phyloP scores from a whole-genome alignment of 1,140 invertebrate species.

The Caenorhabditis inopinata region DNA sequence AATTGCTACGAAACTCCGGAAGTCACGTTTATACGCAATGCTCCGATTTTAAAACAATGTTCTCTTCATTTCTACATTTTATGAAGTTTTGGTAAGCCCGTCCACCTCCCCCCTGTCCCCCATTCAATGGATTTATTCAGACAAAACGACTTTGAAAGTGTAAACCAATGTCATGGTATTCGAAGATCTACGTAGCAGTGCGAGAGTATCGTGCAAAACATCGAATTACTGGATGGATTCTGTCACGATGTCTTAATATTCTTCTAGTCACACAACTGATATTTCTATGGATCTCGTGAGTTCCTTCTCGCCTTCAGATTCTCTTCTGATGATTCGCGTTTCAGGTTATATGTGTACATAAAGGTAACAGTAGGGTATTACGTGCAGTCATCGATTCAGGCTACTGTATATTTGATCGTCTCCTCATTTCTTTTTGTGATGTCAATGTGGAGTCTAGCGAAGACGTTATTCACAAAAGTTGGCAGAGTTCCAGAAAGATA shows the following conservation, averaged over 20 bases:
- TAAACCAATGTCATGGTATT: conserved; percentile 53
- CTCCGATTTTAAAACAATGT: too few relatives aligned
- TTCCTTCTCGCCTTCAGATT: too few relatives aligned
- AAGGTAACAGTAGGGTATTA: conserved; percentile 37
- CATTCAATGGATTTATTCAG: background rate
- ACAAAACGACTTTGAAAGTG: conserved; percentile 6
- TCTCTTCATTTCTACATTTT: background rate
- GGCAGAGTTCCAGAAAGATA: conserved; percentile 45
- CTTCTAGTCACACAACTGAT: conserved; percentile 47
- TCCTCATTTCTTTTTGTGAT: conserved; percentile 43
- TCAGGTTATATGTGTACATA: conserved; percentile 52
- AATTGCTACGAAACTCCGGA: too few relatives aligned
- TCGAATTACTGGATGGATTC: conserved; percentile 42
- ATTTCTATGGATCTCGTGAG: background rate
- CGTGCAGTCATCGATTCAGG: conserved; percentile 41
- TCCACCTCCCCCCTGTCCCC: too few relatives aligned
- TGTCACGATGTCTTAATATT: conserved; percentile 49
- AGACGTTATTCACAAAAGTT: conserved; percentile 46
- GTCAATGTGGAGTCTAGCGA: conserved; percentile 50
- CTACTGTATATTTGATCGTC: conserved; percentile 45
- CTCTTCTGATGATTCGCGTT: background rate
- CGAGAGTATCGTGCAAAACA: conserved; percentile 45
- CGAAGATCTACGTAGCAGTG: conserved; percentile 51
- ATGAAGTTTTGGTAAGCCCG: background rate
- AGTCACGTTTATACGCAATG: too few relatives aligned